A percentile compares a stretch with the other conserved stretches of the same genome.
phyloP scores from a whole-genome alignment of 2,888 invertebrate genomes.

The Cyclophora albipunctata region DNA sequence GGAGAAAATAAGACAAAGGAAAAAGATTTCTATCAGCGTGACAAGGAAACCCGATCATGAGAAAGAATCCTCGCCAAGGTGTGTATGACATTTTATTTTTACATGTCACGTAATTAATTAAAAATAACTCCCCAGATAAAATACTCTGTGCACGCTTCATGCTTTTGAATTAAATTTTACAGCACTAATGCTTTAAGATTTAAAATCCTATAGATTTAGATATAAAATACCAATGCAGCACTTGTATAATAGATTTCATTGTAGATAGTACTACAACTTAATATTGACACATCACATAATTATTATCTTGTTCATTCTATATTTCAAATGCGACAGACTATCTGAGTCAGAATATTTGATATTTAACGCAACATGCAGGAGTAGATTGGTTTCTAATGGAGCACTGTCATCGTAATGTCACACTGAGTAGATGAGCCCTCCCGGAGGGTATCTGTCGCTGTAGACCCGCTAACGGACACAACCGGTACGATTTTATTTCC shows the following conservation, averaged over 20 bases:
- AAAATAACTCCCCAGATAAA: conserved; percentile 64
- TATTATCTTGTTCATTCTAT: background rate
- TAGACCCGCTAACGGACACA: conserved; percentile 5
- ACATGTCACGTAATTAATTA: conserved; percentile 66
- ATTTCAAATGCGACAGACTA: background rate
- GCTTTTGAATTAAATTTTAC: conserved; percentile 65
- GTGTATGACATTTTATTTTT: conserved; percentile 55
- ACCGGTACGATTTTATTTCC: conserved; percentile 39
- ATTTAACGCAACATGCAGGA: background rate
- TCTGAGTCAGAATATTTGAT: background rate
- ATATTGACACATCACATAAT: background rate
- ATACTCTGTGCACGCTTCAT: conserved; percentile 69
- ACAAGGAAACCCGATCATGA: conserved; percentile 62
- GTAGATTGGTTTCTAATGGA: background rate
- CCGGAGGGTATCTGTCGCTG: background rate
- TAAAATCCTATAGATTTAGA: conserved; percentile 40
- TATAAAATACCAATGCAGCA: conserved; percentile 24
- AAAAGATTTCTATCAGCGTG: conserved; percentile 67
- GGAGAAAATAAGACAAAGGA: conserved; percentile 69
- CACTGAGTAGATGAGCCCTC: conserved; percentile 2
- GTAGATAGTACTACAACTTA: conserved; percentile 5
- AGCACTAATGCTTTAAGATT: conserved; percentile 66
- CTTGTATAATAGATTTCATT: conserved; percentile 24
- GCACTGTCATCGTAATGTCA: conserved; percentile 11
- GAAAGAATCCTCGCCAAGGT: conserved; percentile 63